Evolutionary conservation across 2,797 vertebrate species (phyloP).

Genomic region (Cynopterus sphinx): DNA sequence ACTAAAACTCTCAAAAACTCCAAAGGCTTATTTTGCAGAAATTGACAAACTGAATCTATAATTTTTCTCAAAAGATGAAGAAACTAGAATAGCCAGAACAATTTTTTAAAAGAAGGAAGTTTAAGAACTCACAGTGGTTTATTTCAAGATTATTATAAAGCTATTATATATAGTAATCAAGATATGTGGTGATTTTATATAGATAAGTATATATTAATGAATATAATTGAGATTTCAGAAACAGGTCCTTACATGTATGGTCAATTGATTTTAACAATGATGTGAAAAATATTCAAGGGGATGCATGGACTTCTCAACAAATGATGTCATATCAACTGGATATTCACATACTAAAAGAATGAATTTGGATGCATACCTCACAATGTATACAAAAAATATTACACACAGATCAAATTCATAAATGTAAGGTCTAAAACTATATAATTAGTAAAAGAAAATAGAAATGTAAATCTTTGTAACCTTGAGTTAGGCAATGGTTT

Average conservation of each 20-base stretch:
- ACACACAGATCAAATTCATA: neutral
- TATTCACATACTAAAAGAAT: neutral
- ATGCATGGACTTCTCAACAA: neutral
- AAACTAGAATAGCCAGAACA: neutral
- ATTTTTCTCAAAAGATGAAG: neutral
- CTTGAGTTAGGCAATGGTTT: neutral
- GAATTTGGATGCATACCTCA: neutral
- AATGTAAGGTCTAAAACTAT: neutral
- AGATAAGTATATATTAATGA: neutral
- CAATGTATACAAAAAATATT: neutral
- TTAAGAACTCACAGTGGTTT: neutral
- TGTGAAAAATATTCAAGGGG: neutral
- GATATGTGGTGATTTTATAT: neutral
- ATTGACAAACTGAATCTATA: neutral
- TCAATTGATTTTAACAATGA: neutral
- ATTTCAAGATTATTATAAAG: neutral
- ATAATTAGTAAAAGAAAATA: neutral
- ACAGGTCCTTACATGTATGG: neutral
- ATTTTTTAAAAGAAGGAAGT: neutral
- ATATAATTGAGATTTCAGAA: neutral
- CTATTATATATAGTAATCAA: neutral
- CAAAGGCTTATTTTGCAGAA: neutral
- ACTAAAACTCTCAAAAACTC: neutral
- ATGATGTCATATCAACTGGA: neutral
- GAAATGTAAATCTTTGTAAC: neutral